Evolutionary conservation across 1,140 invertebrate species (phyloP), one percentile per base, ranked within the genome.

Genomic region (Holcopasites calliopsidis): DNA sequence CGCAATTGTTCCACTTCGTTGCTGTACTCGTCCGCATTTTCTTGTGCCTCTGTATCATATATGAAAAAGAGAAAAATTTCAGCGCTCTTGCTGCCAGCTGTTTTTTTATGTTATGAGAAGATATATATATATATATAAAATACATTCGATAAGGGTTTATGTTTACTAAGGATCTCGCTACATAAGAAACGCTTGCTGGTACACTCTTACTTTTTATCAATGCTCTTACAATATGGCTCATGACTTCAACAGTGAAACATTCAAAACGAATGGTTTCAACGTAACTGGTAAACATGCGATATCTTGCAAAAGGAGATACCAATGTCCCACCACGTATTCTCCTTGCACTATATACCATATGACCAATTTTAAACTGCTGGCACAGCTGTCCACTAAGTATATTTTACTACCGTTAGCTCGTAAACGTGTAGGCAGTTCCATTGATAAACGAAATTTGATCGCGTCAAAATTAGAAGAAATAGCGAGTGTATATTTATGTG

Each of bases 1-100:
- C 95, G 95, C 16, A 97, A 92, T 50, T 94, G 93, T 80, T 96
- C 94, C 65, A 98, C 91, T 84, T 98, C 97, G 86, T 95, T 95
- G 54, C 94, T 94, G 68, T 97, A 94, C 62, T 93, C 93, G 82
- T 98, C 97, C 66, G 94, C 94, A 82, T 94, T 94, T 87, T 97
- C 96, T 88, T 97, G 95, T 21, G 93, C 93, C 90, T 94, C 92
- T 94, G 86, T 76, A 92, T 18, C 1, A 69, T 13, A 49, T n/a
- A 18, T n/a, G 44, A n/a, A 11, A 47, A 13, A 47, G n/a, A 47
- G 44, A 47, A 47, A n/a, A 47, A 18, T 16, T n/a, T n/a, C n/a
- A n/a, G n/a, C n/a, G n/a, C n/a, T n/a, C n/a, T n/a, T n/a, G n/a
- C n/a, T n/a, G n/a, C n/a, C n/a, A n/a, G n/a, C n/a, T n/a, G n/a